A percentile compares a stretch with the other conserved stretches of the same genome.
Conservation (phyloP, 2,888 invertebrate genomes). For the Morpho achilles region DNA sequence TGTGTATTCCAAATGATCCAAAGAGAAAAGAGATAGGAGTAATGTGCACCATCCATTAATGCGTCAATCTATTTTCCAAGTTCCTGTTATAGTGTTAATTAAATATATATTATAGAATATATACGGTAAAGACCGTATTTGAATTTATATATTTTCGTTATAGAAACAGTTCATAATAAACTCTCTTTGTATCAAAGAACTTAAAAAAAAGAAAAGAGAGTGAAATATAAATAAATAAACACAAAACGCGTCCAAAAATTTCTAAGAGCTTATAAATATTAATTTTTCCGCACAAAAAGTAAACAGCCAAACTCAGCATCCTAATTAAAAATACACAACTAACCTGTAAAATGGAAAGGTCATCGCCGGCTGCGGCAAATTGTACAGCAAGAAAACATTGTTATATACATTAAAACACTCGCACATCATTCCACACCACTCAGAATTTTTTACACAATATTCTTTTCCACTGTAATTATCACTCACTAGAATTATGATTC, state of each 20-base stretch:
- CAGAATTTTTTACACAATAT: conserved; percentile 32
- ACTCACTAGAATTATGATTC: conserved; percentile 27
- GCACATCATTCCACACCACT: conserved; percentile 42
- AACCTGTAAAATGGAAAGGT: conserved; percentile 66
- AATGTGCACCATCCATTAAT: too few species aligned
- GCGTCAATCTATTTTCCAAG: too few species aligned
- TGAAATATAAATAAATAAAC: too few species aligned
- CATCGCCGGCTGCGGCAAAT: conserved; percentile 60
- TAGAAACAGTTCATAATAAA: too few species aligned
- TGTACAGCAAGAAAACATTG: conserved; percentile 46
- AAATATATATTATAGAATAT: too few species aligned
- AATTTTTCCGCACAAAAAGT: conserved; percentile 8
- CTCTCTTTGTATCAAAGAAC: too few species aligned
- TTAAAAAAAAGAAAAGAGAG: too few species aligned
- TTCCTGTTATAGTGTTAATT: too few species aligned
- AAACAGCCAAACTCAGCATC: conserved; percentile 34
- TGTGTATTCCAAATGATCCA: too few species aligned
- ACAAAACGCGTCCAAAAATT: background rate
- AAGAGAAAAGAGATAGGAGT: too few species aligned
- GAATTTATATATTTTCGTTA: too few species aligned
- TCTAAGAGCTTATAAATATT: conserved; percentile 9
- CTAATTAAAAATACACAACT: conserved; percentile 66
- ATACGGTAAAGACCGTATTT: too few species aligned
- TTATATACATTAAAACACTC: conserved; percentile 33
- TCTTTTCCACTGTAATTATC: conserved; percentile 15